Evolutionary conservation across 1,140 invertebrate species (phyloP), one percentile per base, ranked within the genome.

Genomic region (Musca domestica): DNA sequence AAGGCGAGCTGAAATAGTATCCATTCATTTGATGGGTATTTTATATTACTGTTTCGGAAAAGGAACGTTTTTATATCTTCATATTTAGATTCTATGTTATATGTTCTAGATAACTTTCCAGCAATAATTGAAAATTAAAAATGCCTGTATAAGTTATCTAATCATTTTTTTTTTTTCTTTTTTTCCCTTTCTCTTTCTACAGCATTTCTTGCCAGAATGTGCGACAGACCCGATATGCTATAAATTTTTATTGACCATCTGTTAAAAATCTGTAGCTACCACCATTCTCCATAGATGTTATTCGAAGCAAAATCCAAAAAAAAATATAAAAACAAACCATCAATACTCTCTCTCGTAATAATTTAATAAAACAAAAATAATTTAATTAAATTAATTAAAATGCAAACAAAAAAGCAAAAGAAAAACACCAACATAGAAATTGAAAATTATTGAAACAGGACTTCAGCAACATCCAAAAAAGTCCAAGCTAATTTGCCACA

Each of bases 131-230:
- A 23, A n/a, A 14, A 25, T 7, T 63, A 1, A 63, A 2, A n/a
- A 15, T 25, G 10, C 22, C 22, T 3, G 20, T 64, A 3, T 64
- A 15, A 27, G 15, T 46, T 20, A n/a, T 34, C 30, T 54, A 34
- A 61, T 34, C 2, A 20, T 27, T 34, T 27, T 58, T 41, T 61
- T 17, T 61, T 54, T 9, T 12, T 23, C 17, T 66, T 51, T 67
- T 47, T 34, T 67, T 64, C 67, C 64, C 27, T 41, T 7, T 30
- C 71, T 67, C 56, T 25, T 68, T 70, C 48, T 83, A 14, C 83
- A 90, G 89, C 87, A 85, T 90, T 90, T 85, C 88, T 90, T 77
- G 85, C 86, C 84, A 87, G 84, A 86, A 86, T 90, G 85, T 89
- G 88, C 82, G 88, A 89, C 63, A 87, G 85, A 73, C 79, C 76